Conservation (phyloP, 2,113 vertebrate genomes). For the Lipotes vexillifer region DNA sequence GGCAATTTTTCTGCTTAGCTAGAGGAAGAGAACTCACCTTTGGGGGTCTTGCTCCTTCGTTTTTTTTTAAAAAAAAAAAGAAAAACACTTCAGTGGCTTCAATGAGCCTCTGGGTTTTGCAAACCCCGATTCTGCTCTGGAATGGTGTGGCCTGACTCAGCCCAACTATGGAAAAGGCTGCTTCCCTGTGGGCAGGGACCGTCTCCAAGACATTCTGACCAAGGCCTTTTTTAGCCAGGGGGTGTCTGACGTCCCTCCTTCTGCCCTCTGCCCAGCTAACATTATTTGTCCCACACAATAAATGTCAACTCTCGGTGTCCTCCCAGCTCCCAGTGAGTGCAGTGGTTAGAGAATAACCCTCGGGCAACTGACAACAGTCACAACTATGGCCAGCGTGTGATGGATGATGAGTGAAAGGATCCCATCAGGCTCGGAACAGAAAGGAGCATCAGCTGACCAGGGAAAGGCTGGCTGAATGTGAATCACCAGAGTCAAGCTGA, state of each 20-base stretch:
- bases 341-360: fast-evolving
- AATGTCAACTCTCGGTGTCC: background rate
- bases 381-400: fast-evolving
- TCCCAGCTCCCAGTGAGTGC: background rate
- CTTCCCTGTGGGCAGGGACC: background rate
- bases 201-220: background rate
- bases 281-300: background rate
- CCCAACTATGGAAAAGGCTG: fast-evolving
- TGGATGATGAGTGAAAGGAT: fast-evolving
- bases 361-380: fast-evolving
- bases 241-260: background rate
- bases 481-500: background rate
- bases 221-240: background rate
- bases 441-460: background rate
- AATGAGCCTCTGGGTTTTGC: background rate
- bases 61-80: background rate
- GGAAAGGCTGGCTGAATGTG: background rate
- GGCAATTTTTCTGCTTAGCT: background rate
- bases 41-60: background rate
- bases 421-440: background rate
- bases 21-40: background rate
- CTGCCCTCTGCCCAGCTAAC: background rate
- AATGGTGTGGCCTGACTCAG: background rate
- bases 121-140: background rate
- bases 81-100: background rate